Conservation (phyloP, 2,113 vertebrate genomes). For the Crocuta crocuta region DNA sequence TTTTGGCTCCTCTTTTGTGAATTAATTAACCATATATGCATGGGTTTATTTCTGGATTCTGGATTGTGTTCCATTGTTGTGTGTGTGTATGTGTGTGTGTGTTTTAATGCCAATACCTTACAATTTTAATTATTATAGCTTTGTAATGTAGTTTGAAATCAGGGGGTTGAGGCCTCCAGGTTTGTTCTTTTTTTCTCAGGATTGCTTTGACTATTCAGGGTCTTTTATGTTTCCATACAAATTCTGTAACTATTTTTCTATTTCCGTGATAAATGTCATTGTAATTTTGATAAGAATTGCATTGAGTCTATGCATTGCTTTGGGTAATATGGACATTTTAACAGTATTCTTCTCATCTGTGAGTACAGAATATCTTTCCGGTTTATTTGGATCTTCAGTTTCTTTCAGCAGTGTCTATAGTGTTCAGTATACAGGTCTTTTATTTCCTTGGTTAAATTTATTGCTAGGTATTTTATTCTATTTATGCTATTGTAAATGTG, state of each 20-base stretch:
- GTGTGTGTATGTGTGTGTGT: not conserved
- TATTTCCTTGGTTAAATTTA: not conserved
- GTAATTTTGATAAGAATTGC: not conserved
- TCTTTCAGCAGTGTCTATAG: not conserved
- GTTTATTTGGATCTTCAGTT: not conserved
- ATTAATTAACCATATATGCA: not conserved
- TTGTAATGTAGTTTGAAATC: not conserved
- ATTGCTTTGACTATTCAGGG: not conserved
- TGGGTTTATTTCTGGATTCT: not conserved
- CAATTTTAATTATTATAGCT: not conserved
- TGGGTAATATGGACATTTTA: not conserved
- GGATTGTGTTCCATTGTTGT: not conserved
- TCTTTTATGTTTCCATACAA: not conserved
- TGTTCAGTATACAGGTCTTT: not conserved
- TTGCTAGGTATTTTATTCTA: not conserved
- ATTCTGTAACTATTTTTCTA: not conserved
- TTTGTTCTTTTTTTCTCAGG: not conserved
- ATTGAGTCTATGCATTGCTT: not conserved
- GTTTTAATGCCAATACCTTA: not conserved
- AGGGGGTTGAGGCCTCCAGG: not conserved
- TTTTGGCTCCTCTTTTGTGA: not conserved
- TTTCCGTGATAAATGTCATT: not conserved
- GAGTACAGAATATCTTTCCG: not conserved
- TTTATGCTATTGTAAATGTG: not conserved
- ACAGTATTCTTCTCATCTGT: not conserved